Evolutionary conservation across 2,113 vertebrate species (phyloP).

Genomic region (Sprattus sprattus): DNA sequence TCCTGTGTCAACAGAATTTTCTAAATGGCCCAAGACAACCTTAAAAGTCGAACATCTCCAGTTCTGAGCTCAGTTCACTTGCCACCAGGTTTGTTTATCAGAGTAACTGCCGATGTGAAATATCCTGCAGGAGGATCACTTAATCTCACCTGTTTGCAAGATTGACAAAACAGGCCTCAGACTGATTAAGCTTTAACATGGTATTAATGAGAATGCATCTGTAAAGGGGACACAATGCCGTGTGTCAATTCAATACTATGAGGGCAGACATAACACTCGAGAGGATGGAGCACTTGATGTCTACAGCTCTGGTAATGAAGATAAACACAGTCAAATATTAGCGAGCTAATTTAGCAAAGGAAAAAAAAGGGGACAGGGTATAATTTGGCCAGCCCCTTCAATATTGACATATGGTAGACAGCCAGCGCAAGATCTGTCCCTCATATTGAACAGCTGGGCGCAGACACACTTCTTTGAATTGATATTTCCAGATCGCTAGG

Average conservation of each 20-base stretch:
- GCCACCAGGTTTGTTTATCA: neutral
- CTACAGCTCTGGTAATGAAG: neutral
- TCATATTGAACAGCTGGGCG: constrained; percentile 15
- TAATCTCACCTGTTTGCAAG: neutral
- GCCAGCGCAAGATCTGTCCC: neutral
- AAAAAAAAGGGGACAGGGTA: constrained; percentile 1
- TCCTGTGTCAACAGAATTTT: neutral
- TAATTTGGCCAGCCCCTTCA: constrained; percentile 12
- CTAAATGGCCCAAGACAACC: neutral
- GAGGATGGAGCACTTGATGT: constrained; percentile 3
- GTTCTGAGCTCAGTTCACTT: neutral
- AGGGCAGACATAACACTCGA: neutral
- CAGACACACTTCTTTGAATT: constrained; percentile 1
- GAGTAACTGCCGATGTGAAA: neutral
- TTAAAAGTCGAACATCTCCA: neutral
- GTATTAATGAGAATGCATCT: neutral
- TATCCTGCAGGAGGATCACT: neutral
- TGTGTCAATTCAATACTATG: constrained; percentile 1
- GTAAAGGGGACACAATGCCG: neutral
- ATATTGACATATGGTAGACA: constrained; percentile 11
- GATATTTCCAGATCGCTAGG: constrained; percentile 18
- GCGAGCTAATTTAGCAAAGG: constrained; percentile 11
- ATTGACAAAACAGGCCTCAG: neutral
- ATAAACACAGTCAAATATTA: constrained; percentile 16
- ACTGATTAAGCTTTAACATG: neutral